These are phyloP conservation scores for Probaryconus sp. DNA, from an alignment of 1,140 invertebrate genomes.

Conservation along the genomic window DNA sequence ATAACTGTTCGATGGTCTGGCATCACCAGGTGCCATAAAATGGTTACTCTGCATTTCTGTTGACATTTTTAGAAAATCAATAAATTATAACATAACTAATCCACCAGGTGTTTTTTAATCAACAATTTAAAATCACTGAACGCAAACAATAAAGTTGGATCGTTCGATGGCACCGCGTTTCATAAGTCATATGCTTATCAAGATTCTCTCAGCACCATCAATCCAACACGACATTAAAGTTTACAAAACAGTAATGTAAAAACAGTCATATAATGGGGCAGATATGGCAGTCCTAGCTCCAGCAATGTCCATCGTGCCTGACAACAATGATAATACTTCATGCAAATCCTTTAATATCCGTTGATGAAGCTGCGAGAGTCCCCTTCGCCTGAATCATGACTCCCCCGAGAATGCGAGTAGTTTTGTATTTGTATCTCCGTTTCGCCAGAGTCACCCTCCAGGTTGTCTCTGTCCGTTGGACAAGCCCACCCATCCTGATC, in stretches of 20 bases:
- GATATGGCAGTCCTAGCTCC: slow-evolving; percentile 13
- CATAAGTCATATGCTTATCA: no score
- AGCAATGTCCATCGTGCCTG: slow-evolving; percentile 55
- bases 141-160: no score
- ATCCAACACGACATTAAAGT: slow-evolving; percentile 23
- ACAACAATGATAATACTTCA: slow-evolving; percentile 76
- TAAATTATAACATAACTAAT: no score
- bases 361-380: slow-evolving; percentile 73
- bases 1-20: no score
- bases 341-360: slow-evolving; percentile 79
- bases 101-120: no score
- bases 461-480: slow-evolving; percentile 58
- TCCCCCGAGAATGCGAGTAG: slow-evolving; percentile 71
- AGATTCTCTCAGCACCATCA: no score
- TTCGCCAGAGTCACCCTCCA: neutral
- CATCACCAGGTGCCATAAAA: no score
- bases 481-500: slow-evolving; percentile 66
- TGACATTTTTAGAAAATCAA: no score
- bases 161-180: no score
- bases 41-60: no score
- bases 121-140: no score
- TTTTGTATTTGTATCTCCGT: slow-evolving; percentile 48
- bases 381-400: slow-evolving; percentile 65
- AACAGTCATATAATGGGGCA: slow-evolving; percentile 22
- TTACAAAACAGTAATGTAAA: slow-evolving; percentile 34